Percentiles rank a stretch among this genome's conserved stretches.
Conservation (phyloP, 2,888 invertebrate genomes). For the Pollenia griseotomentosa region DNA sequence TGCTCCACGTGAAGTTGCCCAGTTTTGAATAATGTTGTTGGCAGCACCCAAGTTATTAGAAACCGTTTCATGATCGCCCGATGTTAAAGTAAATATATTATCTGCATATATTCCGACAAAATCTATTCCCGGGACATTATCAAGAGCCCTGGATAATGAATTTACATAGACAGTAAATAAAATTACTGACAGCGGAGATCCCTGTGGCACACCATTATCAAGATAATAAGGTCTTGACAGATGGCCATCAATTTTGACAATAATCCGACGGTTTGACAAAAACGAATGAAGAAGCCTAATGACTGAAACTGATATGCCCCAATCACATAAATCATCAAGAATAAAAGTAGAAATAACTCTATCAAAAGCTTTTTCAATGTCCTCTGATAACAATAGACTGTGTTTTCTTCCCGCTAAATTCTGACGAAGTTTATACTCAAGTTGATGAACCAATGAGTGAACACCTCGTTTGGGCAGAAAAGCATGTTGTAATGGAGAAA, state of each 20-base stretch:
- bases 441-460: conserved; percentile 22
- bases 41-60: background rate
- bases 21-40: background rate
- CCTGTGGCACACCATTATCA: background rate
- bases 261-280: background rate
- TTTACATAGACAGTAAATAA: background rate
- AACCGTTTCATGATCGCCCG: background rate
- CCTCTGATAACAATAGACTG: conserved; percentile 16
- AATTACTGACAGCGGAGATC: background rate
- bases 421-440: background rate
- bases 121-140: background rate
- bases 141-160: background rate
- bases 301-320: background rate
- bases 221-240: background rate
- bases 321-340: background rate
- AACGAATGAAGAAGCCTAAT: background rate
- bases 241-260: conserved; percentile 6
- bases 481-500: conserved; percentile 37
- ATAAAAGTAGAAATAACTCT: background rate
- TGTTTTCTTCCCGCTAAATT: conserved; percentile 22
- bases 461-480: conserved; percentile 34
- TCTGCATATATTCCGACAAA: background rate
- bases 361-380: conserved; percentile 13
- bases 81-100: background rate
- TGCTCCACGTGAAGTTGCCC: background rate